Conservation (phyloP, 2,113 vertebrate genomes). For the Phalacrocorax pelagicus region DNA sequence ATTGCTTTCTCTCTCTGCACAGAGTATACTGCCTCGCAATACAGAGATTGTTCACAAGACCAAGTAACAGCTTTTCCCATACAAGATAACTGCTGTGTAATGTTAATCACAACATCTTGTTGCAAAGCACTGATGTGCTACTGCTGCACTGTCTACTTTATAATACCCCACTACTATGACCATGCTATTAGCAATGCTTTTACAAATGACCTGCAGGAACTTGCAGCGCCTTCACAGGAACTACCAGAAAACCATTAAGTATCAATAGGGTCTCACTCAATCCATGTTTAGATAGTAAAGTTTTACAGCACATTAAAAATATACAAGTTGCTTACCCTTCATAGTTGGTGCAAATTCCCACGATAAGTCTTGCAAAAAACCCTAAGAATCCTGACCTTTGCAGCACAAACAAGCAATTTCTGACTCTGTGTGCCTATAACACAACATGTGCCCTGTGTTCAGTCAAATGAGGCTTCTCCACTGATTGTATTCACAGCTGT, state of each 20-base stretch:
- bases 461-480: background rate
- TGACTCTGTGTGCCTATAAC: background rate
- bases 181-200: background rate
- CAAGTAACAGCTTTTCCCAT: background rate
- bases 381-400: background rate
- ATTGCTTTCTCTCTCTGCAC: background rate
- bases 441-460: background rate
- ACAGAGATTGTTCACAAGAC: background rate
- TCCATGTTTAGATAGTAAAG: rapidly evolving
- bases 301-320: background rate
- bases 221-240: background rate
- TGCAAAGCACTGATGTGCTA: background rate
- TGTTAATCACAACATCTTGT: rapidly evolving
- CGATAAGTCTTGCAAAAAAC: background rate
- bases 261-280: rapidly evolving
- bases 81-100: background rate
- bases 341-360: background rate
- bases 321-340: background rate
- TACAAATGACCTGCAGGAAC: background rate
- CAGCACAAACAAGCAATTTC: background rate
- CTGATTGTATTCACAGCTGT: background rate
- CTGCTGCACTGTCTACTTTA: background rate
- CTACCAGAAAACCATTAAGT: background rate
- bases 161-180: background rate
- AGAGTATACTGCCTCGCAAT: background rate